phyloP scores from a whole-genome alignment of 1,140 invertebrate genomes.

The Drosophila pseudoobscura region DNA sequence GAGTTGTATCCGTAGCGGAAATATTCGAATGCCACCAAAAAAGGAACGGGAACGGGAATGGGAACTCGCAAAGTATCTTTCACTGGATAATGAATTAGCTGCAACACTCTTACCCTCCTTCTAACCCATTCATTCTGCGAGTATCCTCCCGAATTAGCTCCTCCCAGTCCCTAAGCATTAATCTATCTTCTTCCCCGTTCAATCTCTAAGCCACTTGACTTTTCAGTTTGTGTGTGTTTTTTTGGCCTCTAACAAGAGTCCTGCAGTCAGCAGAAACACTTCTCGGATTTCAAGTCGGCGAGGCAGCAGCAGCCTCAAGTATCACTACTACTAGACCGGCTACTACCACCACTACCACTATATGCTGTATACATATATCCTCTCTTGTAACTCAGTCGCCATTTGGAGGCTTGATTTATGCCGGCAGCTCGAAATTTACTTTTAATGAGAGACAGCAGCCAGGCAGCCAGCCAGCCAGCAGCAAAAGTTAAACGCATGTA shows the following conservation, averaged over 20 bases:
- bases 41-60: too few relatives aligned
- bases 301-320: constrained; percentile 14
- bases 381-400: constrained; percentile 19
- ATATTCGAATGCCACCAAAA: too few relatives aligned
- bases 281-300: constrained; percentile 41
- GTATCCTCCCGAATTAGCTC: not conserved
- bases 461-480: not conserved
- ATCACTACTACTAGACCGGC: not conserved
- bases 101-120: constrained; percentile 16
- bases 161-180: not conserved
- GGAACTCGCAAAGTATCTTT: not conserved
- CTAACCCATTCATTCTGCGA: not conserved
- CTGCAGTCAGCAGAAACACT: constrained; percentile 23
- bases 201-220: not conserved
- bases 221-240: constrained; percentile 14
- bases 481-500: constrained; percentile 68
- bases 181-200: too few relatives aligned
- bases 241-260: constrained; percentile 30
- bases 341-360: not conserved
- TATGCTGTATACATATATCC: constrained; percentile 1
- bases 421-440: constrained; percentile 65
- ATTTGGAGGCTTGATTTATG: constrained; percentile 65
- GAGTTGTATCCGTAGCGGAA: too few relatives aligned
- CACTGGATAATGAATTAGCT: constrained; percentile 18
- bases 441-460: constrained; percentile 61